Evolutionary conservation across 2,113 vertebrate species (phyloP).

Genomic region (Tursiops truncatus): DNA sequence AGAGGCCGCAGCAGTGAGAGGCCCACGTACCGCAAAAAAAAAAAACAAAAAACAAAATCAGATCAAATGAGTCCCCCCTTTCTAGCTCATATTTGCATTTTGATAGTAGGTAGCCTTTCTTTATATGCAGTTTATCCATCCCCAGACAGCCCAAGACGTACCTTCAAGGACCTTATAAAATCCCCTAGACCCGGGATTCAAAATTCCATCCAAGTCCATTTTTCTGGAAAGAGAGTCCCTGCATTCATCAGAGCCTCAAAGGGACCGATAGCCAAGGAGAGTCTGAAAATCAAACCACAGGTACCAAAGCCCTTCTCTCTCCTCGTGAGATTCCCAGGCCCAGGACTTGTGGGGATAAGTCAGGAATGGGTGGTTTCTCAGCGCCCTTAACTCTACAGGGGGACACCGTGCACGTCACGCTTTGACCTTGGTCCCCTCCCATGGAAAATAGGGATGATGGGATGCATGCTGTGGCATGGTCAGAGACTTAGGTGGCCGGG

Average conservation of each 20-base stretch:
- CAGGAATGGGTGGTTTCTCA: no score
- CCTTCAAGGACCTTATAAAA: not conserved
- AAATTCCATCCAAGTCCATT: not conserved
- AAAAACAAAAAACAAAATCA: not conserved
- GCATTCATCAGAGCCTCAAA: not conserved
- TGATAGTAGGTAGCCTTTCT: not conserved
- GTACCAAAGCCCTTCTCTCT: not conserved
- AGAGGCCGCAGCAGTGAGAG: no score
- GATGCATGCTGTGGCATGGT: no score
- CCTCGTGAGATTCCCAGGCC: not conserved
- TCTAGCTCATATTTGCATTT: not conserved
- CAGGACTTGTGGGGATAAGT: accelerated
- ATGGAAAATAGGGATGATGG: not conserved
- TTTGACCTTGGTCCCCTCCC: not conserved
- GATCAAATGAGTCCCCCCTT: not conserved
- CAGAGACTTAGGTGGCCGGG: not conserved
- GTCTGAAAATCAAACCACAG: not conserved
- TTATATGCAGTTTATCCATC: not conserved
- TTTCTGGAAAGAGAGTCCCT: not conserved
- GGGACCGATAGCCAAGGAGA: not conserved
- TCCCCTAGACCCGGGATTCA: not conserved
- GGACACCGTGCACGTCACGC: not conserved
- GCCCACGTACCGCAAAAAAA: no score
- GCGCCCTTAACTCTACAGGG: not conserved
- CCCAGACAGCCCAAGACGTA: not conserved